Evolutionary conservation across 2,888 invertebrate species (phyloP).

Genomic region (Incurvaria masculella): DNA sequence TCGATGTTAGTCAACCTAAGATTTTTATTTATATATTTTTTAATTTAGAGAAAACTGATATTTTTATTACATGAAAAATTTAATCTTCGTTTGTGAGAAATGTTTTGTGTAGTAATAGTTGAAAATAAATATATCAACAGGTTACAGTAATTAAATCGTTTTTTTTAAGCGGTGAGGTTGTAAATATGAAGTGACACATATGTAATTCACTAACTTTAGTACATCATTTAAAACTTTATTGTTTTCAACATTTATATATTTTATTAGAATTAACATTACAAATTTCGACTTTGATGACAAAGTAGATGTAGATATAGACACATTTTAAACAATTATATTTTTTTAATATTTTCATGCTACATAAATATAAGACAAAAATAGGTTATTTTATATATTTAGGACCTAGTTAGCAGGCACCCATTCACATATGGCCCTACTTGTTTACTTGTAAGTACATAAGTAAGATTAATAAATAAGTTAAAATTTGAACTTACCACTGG

Average conservation of each 20-base stretch:
- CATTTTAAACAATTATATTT: background rate
- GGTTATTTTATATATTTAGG: constrained; percentile 15
- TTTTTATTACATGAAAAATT: too few relatives aligned
- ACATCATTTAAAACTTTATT: background rate
- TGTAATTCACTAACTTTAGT: background rate
- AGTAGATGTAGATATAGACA: background rate
- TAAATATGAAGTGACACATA: background rate
- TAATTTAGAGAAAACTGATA: too few relatives aligned
- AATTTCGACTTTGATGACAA: background rate
- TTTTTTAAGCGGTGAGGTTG: background rate
- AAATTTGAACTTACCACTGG: background rate
- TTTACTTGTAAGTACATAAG: background rate
- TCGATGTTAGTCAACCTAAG: background rate
- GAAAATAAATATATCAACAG: too few relatives aligned
- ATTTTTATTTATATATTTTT: too few relatives aligned
- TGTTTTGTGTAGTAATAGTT: too few relatives aligned
- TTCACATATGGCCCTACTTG: background rate
- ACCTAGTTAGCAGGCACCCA: background rate
- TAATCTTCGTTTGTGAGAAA: too few relatives aligned
- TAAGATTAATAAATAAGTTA: background rate
- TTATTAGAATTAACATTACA: background rate
- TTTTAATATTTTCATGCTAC: constrained; percentile 19
- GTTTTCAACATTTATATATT: background rate
- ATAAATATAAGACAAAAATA: constrained; percentile 28
- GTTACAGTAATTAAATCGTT: too few relatives aligned